Conservation (phyloP, 1,140 invertebrate species). For the Trichonephila clavata region DNA sequence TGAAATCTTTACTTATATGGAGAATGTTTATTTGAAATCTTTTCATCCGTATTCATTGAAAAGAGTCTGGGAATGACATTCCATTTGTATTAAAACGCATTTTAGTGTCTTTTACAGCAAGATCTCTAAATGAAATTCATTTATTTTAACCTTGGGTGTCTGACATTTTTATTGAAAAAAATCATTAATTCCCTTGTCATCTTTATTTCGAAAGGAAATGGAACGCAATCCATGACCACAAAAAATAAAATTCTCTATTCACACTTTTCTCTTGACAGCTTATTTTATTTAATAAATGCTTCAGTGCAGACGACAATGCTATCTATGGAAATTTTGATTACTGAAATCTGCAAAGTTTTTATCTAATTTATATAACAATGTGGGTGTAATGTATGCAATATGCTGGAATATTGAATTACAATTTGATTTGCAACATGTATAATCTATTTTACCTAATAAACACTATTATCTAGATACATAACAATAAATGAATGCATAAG, state of each 20-base stretch:
- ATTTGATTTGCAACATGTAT: too few species aligned
- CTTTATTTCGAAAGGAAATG: neutral
- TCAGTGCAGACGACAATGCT: neutral
- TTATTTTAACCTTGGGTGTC: slow-evolving; percentile 15
- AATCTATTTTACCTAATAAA: too few species aligned
- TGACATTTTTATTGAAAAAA: slow-evolving; percentile 31
- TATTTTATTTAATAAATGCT: slow-evolving; percentile 20
- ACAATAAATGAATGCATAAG: too few species aligned
- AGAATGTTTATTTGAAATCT: neutral
- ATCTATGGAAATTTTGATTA: neutral
- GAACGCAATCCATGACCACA: neutral
- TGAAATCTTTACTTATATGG: neutral
- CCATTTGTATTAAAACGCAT: neutral
- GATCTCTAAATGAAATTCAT: slow-evolving; percentile 14
- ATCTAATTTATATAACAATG: too few species aligned
- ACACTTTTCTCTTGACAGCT: neutral
- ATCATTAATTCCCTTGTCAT: slow-evolving; percentile 23
- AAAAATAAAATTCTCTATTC: neutral
- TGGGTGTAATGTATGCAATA: too few species aligned
- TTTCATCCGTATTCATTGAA: neutral
- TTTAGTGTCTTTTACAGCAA: neutral
- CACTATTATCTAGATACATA: too few species aligned
- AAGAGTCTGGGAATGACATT: neutral
- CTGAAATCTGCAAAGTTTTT: too few species aligned
- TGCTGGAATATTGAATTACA: too few species aligned